Evolutionary conservation across 2,113 vertebrate genomes (phyloP).

Genomic region (Antechinus stuartii): DNA sequence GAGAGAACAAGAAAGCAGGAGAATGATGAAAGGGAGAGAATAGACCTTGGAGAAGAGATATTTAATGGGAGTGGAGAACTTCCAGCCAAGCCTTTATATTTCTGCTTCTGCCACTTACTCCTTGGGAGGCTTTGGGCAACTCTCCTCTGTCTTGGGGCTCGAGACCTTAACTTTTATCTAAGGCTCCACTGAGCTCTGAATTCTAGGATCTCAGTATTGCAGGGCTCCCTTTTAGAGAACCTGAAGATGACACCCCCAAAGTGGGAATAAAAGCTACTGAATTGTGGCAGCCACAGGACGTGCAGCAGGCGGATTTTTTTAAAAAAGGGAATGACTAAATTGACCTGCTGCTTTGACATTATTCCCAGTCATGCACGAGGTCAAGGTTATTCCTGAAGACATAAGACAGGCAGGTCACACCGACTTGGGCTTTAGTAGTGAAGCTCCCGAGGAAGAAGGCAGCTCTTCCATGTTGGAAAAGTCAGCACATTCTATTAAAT

Average conservation of each 20-base stretch:
- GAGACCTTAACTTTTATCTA: neutral
- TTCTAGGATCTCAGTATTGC: neutral
- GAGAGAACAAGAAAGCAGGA: neutral
- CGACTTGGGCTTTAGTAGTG: neutral
- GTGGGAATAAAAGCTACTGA: neutral
- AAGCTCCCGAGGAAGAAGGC: neutral
- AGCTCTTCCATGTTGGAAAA: slow-evolving; percentile 13
- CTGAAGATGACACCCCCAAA: neutral
- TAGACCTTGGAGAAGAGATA: neutral
- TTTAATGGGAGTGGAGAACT: neutral
- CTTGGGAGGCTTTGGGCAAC: neutral
- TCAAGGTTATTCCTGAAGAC: neutral
- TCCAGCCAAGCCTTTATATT: neutral
- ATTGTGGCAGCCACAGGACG: neutral
- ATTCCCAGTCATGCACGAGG: slow-evolving; percentile 6
- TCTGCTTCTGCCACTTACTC: neutral
- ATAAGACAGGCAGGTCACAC: neutral
- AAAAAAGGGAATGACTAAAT: neutral
- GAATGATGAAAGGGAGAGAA: neutral
- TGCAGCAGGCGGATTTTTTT: neutral
- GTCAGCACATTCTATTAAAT: slow-evolving; percentile 45
- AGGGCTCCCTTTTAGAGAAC: neutral
- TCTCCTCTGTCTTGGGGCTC: neutral
- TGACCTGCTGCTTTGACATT: neutral
- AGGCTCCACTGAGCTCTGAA: neutral